A percentile compares a stretch with the other conserved stretches of the same genome.
Conservation (phyloP, 2,113 vertebrate species). For the Neogale vison region DNA sequence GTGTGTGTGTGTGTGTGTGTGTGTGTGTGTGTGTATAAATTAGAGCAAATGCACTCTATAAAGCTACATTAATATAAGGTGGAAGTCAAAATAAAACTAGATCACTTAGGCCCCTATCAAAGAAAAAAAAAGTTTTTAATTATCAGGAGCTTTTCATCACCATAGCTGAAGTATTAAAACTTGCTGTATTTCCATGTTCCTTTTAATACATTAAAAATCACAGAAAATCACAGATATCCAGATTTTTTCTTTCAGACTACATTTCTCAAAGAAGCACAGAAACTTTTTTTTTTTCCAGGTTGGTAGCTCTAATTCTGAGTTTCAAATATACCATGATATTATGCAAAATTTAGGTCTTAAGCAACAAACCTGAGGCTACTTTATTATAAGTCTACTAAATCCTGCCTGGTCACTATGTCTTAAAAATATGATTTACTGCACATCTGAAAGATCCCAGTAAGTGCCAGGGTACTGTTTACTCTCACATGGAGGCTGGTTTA, state of each 20-base stretch:
- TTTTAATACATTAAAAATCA: not conserved
- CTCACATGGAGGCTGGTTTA: not conserved
- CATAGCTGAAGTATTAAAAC: not conserved
- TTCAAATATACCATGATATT: not conserved
- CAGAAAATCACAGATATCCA: not conserved
- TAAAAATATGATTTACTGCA: not conserved
- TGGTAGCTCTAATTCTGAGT: not conserved
- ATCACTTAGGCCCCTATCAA: not conserved
- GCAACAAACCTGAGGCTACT: not conserved
- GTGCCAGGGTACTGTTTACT: not conserved
- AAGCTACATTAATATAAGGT: not conserved
- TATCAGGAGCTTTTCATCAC: not conserved
- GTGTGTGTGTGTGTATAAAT: not conserved
- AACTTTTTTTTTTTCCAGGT: not conserved
- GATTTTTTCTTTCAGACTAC: not conserved
- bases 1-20: not conserved
- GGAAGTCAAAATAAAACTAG: not conserved
- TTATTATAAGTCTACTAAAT: not conserved
- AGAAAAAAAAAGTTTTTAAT: not conserved
- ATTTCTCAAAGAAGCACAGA: not conserved
- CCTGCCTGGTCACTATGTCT: not conserved
- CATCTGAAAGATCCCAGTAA: not conserved
- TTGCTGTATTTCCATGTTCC: not conserved
- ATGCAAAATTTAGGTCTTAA: not conserved
- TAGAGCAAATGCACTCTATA: not conserved